Conservation (phyloP, 64 coral and sea anemone species). For the Porites australiensis region DNA sequence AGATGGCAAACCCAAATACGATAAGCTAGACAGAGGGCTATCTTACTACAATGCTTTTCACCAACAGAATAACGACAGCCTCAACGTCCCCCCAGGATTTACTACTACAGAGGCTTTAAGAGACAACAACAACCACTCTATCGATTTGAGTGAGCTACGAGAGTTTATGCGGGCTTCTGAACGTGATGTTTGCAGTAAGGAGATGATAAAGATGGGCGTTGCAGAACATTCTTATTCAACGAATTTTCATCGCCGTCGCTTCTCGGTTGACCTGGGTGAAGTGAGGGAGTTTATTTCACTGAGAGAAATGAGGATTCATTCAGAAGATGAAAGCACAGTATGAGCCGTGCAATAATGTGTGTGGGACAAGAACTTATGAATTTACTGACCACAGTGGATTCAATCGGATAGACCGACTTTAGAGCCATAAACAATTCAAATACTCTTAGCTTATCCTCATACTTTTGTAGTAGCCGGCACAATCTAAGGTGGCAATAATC, state of each 20-base stretch:
- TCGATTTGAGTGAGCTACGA: not conserved
- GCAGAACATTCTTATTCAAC: no score
- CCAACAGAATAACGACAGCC: not conserved
- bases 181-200: not conserved
- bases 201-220: not conserved
- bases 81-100: not conserved
- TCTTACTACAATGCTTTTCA: not conserved
- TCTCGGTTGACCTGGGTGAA: slow-evolving; percentile 25
- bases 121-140: not conserved
- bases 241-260: not conserved
- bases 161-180: not conserved
- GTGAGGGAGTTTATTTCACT: slow-evolving; percentile 1
- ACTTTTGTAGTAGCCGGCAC: no score
- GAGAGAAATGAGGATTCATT: not conserved
- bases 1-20: not conserved
- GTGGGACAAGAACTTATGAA: no score
- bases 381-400: no score
- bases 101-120: not conserved
- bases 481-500: no score
- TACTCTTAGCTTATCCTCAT: no score
- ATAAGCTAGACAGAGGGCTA: not conserved
- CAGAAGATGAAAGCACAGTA: not conserved
- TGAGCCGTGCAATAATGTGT: no score
- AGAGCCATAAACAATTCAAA: no score
- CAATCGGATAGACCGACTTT: no score